A percentile compares a stretch with the other conserved stretches of the same genome.
These are phyloP conservation scores for Ormyrus rosae DNA, from an alignment of 2,888 invertebrate species.

Conservation along the genomic window DNA sequence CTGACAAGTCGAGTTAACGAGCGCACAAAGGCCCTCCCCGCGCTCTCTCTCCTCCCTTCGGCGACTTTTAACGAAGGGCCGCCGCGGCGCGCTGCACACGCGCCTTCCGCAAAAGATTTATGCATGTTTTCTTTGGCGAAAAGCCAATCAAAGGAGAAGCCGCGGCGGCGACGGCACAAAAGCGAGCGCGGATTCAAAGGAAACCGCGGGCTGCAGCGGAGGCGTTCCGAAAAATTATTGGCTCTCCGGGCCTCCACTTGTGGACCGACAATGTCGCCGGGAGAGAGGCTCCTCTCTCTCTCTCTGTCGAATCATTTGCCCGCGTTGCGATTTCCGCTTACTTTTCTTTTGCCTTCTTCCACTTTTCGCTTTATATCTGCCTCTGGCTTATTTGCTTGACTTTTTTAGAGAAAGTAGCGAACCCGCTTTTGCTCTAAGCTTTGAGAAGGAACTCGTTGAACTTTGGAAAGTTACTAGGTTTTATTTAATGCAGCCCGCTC, in stretches of 20 bases:
- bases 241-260: slow-evolving; percentile 55
- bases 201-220: slow-evolving; percentile 39
- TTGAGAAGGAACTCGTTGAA: not conserved
- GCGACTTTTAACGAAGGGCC: not conserved
- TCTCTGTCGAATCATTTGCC: slow-evolving; percentile 42
- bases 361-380: not conserved
- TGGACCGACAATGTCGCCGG: slow-evolving; percentile 59
- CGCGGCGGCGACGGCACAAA: not conserved
- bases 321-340: slow-evolving; percentile 9
- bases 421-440: not conserved
- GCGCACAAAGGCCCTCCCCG: not conserved
- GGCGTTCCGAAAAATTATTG: slow-evolving; percentile 55
- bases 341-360: not conserved
- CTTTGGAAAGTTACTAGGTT: not conserved
- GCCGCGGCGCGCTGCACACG: not conserved
- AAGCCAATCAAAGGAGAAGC: slow-evolving; percentile 48
- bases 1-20: not conserved
- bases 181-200: slow-evolving; percentile 42
- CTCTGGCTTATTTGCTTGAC: not conserved
- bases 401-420: not conserved
- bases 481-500: too few species aligned
- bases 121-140: slow-evolving; percentile 43
- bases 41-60: not conserved
- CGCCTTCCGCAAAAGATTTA: slow-evolving; percentile 28
- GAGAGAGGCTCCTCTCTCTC: not conserved